phyloP scores from a whole-genome alignment of 2,888 invertebrate genomes.

The Cantharis lateralis region DNA sequence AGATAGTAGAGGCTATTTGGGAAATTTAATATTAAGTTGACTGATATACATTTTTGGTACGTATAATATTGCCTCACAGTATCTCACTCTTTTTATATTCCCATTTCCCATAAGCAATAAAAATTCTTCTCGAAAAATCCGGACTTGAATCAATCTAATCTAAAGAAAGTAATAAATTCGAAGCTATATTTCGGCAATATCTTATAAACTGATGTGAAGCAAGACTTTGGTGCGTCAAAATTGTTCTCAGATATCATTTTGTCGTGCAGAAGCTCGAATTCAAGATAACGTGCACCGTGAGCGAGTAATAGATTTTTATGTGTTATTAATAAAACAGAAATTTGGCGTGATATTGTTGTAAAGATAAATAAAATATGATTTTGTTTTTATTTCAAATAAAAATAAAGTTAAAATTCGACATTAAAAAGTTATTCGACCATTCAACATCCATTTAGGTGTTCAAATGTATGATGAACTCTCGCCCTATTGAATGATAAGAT shows the following conservation, averaged over 20 bases:
- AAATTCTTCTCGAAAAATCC: neutral
- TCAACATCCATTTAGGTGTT: neutral
- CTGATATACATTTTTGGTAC: neutral
- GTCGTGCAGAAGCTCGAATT: too few relatives aligned
- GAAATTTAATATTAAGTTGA: neutral
- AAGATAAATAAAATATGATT: neutral
- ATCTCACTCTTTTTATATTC: neutral
- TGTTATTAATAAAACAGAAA: neutral
- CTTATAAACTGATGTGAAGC: neutral
- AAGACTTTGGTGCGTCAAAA: neutral
- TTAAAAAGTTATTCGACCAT: neutral
- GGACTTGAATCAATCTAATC: neutral
- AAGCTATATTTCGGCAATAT: neutral
- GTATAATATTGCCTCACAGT: neutral
- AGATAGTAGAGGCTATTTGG: neutral
- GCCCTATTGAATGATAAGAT: constrained; percentile 7
- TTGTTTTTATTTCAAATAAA: neutral
- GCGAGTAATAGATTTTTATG: neutral
- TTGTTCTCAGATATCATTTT: neutral
- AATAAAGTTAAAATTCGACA: neutral
- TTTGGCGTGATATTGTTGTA: neutral
- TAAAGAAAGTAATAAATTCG: neutral
- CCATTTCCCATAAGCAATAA: neutral
- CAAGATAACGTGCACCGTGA: neutral
- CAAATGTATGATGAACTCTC: constrained; percentile 4